Percentiles rank a stretch among this genome's conserved stretches.
phyloP scores from a whole-genome alignment of 2,797 vertebrate species.

The Myotis findleyi region DNA sequence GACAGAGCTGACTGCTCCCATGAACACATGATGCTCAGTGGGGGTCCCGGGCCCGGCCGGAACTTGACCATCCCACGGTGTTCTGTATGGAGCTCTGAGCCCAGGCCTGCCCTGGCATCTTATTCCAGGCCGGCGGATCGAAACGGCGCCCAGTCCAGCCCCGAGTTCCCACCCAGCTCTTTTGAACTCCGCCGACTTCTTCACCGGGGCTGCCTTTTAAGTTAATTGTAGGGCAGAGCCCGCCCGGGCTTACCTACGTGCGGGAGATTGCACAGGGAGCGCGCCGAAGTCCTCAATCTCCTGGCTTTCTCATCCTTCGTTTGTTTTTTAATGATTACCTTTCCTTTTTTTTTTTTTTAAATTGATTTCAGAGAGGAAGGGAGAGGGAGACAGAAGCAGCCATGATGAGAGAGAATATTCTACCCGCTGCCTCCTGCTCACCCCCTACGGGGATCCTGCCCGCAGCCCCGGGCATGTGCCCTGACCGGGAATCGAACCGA shows the following conservation, averaged over 20 bases:
- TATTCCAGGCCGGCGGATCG: constrained; percentile 40
- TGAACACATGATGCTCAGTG: constrained; percentile 59
- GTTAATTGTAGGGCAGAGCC: constrained; percentile 57
- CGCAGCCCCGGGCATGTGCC: no score
- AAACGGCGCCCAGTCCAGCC: constrained; percentile 60
- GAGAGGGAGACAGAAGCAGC: background rate
- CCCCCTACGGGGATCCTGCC: background rate
- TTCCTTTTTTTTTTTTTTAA: no score
- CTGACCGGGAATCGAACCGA: no score
- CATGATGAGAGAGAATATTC: background rate
- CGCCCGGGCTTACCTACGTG: constrained; percentile 9
- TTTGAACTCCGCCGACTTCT: constrained; percentile 48
- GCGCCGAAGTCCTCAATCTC: background rate
- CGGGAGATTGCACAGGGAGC: constrained; percentile 22
- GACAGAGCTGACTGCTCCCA: constrained; percentile 49
- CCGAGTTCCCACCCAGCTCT: constrained; percentile 44
- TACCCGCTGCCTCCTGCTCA: background rate
- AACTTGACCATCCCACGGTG: constrained; percentile 14
- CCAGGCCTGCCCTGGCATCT: constrained; percentile 71
- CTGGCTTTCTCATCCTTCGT: background rate
- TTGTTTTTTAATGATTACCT: background rate
- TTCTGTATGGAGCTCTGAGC: constrained; percentile 53
- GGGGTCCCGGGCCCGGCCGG: constrained; percentile 68
- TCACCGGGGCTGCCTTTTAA: constrained; percentile 42
- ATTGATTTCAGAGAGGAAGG: background rate